Evolutionary conservation across 2,888 invertebrate genomes (phyloP), one percentile per base, ranked within the genome.

Genomic region (Ceratothoa steindachneri): DNA sequence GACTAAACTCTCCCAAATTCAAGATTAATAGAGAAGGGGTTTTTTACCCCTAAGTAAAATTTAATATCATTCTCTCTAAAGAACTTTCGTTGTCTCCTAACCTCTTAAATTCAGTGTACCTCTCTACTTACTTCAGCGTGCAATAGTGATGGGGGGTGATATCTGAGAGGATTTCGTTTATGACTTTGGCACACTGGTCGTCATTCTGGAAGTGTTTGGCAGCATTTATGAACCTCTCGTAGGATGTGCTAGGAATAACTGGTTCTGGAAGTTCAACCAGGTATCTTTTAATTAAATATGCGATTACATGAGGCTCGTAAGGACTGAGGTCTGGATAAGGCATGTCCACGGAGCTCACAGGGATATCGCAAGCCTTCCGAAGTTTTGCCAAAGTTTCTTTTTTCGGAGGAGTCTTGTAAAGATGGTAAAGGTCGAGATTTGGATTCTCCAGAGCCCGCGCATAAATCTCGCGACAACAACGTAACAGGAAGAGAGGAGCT

Each of bases 211-310:
- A 71, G 2, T 60, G 52, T 12, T 85, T 83, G 52, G 85, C 83
- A 70, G 84, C 84, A 72, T 85, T 88, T 74, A 91, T 86, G 83
- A 91, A 91, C 80, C 86, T 86, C 81, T 90, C 89, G 83, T 92
- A 92, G 87, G 88, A 89, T 82, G 88, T 88, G 41, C 90, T 89
- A 28, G 91, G 91, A 81, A 92, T 90, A 70, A 92, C 86, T 2
- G 91, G 90, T 83, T 91, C 90, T 0, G 90, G 90, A 80, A 92
- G 84, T 83, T 92, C 91, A 66, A 90, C 84, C 55, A 92, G 85
- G 83, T 89, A 91, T 83, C 90, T 90, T 82, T 91, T 91, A 74
- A 92, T 84, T 68, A 89, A 86, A 80, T 87, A 87, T 27, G 88
- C 87, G 80, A 90, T 86, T 81, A 87, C 86, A 77, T 87, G 85